Base-by-base conservation (phyloP, 64 coral and sea anemone species). In the Montipora foliosa region DNA sequence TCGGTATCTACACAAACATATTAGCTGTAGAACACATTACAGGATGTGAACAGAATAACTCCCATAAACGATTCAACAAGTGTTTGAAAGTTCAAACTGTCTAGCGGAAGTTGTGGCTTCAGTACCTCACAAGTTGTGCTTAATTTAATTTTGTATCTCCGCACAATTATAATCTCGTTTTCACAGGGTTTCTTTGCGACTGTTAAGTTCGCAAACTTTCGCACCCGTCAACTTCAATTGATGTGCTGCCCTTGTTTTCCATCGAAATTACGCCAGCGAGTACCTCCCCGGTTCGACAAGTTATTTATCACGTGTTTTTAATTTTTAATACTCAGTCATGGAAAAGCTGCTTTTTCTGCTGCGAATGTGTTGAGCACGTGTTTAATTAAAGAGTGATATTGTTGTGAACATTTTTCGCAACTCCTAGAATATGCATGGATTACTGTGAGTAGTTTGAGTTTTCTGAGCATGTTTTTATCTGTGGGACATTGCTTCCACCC, bases 1-100 rank as follows among this genome's bases (percentile, higher is more conserved):
- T 19, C 19, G 12, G 14, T 72, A 71, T 72, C 19, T 8, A 44
- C 82, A 72, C 66, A 50, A 49, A 50, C 82, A 51, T n/a, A 52
- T 51, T 72, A 71, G 82, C 82, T 72, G 82, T 86, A 68, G 71
- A 72, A 86, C 7, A 86, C 82, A 86, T 86, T 86, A 86, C 5
- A 71, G 8, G 5, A 71, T 21, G 62, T 48, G 82, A 49, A 71
- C 12, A 68, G 17, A 67, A 71, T 49, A 70, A 17, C 62, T 67
- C 47, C 21, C 67, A 64, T 86, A 72, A 86, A 72, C 82, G 82
- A 86, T 86, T 86, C 50, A 70, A 59, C 82, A 86, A 86, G 82
- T 71, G 82, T 66, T 70, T 86, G 7, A 50, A 50, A 51, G 19
- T 50, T 86, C 37, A 47, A 50, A 15, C 45, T 86, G 44, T 49